Conservation (phyloP, 1,140 invertebrate genomes). For the Prorops nasuta region DNA sequence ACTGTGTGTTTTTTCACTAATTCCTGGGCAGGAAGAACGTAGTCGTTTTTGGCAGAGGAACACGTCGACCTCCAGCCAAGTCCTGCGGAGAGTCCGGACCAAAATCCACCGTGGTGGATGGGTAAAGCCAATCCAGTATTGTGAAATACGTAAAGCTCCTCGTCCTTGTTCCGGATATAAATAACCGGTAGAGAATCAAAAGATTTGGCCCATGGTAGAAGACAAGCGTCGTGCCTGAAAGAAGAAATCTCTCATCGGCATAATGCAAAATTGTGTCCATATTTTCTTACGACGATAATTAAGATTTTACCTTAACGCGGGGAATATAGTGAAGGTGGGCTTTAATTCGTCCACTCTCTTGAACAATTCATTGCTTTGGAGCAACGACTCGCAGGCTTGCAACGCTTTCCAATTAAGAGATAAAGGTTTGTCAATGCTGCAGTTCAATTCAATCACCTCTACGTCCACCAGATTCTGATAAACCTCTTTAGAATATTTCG, state of each 20-base stretch:
- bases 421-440: constrained; percentile 10
- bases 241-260: not conserved
- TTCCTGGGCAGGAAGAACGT: constrained; percentile 32
- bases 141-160: constrained; percentile 47
- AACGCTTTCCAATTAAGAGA: constrained; percentile 30
- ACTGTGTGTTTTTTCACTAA: constrained; percentile 29
- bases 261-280: not conserved
- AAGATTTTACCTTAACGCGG: constrained; percentile 40
- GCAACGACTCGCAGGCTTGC: constrained; percentile 36
- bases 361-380: constrained; percentile 32
- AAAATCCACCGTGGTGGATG: constrained; percentile 36
- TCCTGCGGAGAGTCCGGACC: constrained; percentile 35
- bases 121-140: constrained; percentile 44
- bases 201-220: constrained; percentile 41
- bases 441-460: constrained; percentile 36
- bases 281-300: not conserved
- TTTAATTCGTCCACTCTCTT: constrained; percentile 36
- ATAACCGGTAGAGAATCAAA: constrained; percentile 47
- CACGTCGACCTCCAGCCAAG: constrained; percentile 32
- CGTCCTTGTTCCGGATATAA: constrained; percentile 40
- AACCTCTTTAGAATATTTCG: constrained; percentile 22
- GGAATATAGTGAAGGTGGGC: constrained; percentile 46
- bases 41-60: constrained; percentile 35
- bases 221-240: constrained; percentile 49
- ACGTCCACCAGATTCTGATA: constrained; percentile 44